These are phyloP conservation scores for Natrix natrix DNA, from an alignment of 2,797 vertebrate species.

Conservation along the genomic window DNA sequence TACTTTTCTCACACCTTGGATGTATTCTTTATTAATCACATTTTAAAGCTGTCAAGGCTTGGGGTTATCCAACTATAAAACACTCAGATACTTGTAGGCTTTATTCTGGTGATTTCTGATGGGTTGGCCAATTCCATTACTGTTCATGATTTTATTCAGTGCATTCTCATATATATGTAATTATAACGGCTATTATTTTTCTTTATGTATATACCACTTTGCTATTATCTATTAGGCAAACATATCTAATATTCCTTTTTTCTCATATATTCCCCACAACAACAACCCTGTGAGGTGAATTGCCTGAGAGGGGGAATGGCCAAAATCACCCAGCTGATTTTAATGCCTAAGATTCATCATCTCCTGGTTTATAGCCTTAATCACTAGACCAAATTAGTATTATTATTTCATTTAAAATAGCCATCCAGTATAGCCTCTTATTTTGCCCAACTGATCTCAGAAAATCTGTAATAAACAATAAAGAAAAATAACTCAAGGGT, in stretches of 20 bases:
- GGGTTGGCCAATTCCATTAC: background rate
- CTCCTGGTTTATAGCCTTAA: background rate
- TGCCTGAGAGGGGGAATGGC: background rate
- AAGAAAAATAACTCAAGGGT: background rate
- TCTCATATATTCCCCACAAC: background rate
- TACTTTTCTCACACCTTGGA: background rate
- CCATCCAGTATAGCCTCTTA: background rate
- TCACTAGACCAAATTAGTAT: background rate
- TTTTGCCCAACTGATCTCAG: background rate
- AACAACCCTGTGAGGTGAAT: background rate
- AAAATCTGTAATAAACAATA: background rate
- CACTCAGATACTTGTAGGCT: background rate
- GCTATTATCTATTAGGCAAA: background rate
- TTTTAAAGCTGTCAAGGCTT: background rate
- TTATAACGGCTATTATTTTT: background rate
- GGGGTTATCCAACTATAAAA: background rate
- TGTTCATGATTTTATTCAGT: no score
- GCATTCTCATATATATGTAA: no score
- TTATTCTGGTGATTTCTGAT: background rate
- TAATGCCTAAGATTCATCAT: background rate
- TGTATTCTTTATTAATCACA: background rate
- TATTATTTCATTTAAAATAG: background rate
- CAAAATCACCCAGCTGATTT: background rate
- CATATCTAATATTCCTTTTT: background rate
- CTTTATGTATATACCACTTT: background rate